Evolutionary conservation across 2,113 vertebrate species (phyloP).

Genomic region (Myrmecobius fasciatus): DNA sequence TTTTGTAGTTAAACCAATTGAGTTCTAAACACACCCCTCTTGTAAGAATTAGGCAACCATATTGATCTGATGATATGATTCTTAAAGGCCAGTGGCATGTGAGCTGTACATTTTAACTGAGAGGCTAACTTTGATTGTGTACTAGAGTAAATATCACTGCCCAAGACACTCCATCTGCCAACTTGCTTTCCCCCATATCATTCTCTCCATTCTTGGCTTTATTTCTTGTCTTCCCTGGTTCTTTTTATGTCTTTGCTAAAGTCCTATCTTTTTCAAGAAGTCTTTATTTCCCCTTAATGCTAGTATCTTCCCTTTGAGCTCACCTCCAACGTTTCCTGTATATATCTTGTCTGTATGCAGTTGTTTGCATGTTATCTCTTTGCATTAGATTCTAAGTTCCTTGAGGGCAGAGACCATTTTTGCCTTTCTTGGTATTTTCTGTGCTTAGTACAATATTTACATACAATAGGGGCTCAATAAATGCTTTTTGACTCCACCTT

Average conservation of each 20-base stretch:
- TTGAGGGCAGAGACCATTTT: not conserved
- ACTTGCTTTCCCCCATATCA: not conserved
- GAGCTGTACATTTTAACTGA: constrained; percentile 45
- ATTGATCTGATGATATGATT: constrained; percentile 18
- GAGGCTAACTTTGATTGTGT: constrained; percentile 35
- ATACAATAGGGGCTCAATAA: not conserved
- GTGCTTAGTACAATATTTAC: not conserved
- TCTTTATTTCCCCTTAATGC: not conserved
- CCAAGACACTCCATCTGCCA: not conserved
- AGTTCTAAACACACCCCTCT: constrained; percentile 49
- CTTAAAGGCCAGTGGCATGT: constrained; percentile 60
- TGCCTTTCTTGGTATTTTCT: not conserved
- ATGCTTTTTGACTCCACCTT: not conserved
- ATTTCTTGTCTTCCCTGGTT: not conserved
- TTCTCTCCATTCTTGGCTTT: not conserved
- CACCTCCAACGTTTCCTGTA: not conserved
- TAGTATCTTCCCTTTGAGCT: not conserved
- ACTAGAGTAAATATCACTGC: constrained; percentile 63
- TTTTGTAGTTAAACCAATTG: not conserved
- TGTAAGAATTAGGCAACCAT: constrained; percentile 21
- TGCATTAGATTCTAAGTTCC: not conserved
- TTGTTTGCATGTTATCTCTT: not conserved
- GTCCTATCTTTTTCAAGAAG: not conserved
- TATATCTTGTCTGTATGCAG: not conserved
- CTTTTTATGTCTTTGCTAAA: not conserved